Evolutionary conservation across 2,797 vertebrate species (phyloP), one percentile per base, ranked within the genome.

Genomic region (Sciaenops ocellatus): DNA sequence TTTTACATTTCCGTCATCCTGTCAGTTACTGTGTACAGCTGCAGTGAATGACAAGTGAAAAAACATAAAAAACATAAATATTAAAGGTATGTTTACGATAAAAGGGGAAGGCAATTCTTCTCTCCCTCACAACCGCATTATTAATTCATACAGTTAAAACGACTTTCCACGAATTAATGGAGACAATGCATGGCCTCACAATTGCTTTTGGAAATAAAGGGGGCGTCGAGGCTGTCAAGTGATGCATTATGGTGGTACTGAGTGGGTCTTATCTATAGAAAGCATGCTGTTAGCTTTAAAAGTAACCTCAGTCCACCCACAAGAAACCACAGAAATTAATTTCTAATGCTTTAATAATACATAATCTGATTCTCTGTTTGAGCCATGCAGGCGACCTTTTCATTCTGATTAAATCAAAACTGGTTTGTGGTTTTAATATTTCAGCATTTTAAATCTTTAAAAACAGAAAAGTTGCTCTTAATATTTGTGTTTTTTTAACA

Each of bases 91-190:
- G 94, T 95, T 96, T 96, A 95, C 94, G 95, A 95, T 96, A 95
- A 95, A 90, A 95, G 93, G 95, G 95, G 88, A 92, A 95, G 91
- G 93, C 92, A 88, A 89, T 93, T 94, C 92, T 93, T 94, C 91
- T 92, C 91, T 92, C 90, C 90, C 93, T 87, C 88, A 82, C 93
- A 92, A 89, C 94, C 91, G 38, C 95, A 96, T 96, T 96, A 96
- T 95, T 96, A 95, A 96, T 96, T 96, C 95, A 96, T 96, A 93
- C 91, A 91, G 95, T 96, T 96, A 96, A 96, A 96, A 95, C 95
- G 94, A 95, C 95, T 96, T 96, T 96, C 94, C 95, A 93, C 91
- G 88, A 94, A 95, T 96, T 96, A 96, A 96, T 95, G 95, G 94
- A 95, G 92, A 92, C 92, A 86, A 93, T 87, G 86, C 91, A 81